phyloP scores from a whole-genome alignment of 2,888 invertebrate genomes.

The Drosophila acutilabella region DNA sequence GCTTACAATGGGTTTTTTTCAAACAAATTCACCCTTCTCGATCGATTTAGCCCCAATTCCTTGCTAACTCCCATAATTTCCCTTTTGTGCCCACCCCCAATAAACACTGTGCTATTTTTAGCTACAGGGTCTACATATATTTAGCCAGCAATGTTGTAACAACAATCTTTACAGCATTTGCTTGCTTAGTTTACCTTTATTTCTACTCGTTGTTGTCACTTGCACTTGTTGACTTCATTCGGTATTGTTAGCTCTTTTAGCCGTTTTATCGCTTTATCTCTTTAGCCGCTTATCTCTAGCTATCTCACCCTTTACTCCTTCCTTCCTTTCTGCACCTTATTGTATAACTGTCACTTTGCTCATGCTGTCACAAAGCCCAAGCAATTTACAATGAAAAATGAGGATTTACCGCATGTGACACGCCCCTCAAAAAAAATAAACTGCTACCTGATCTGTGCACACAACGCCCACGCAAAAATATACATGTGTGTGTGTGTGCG shows the following conservation, averaged over 20 bases:
- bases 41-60: too few relatives aligned
- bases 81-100: too few relatives aligned
- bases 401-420: constrained; percentile 39
- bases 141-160: constrained; percentile 49
- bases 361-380: constrained; percentile 12
- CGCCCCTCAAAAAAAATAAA: constrained; percentile 38
- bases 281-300: constrained; percentile 6
- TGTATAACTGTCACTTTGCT: constrained; percentile 54
- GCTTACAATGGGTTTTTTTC: too few relatives aligned
- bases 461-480: constrained; percentile 33
- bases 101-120: too few relatives aligned
- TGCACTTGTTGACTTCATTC: constrained; percentile 66
- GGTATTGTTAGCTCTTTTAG: constrained; percentile 41
- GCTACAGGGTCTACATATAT: constrained; percentile 7
- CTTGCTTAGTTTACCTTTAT: constrained; percentile 15
- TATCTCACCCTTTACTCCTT: constrained; percentile 1
- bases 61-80: too few relatives aligned
- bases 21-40: too few relatives aligned
- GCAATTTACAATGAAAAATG: constrained; percentile 3
- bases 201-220: constrained; percentile 56
- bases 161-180: constrained; percentile 10
- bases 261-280: constrained; percentile 32
- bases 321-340: constrained; percentile 35
- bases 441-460: constrained; percentile 49
- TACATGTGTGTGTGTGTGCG: background rate